Evolutionary conservation across 2,797 vertebrate genomes (phyloP).

Genomic region (Adrianichthys oophorus): DNA sequence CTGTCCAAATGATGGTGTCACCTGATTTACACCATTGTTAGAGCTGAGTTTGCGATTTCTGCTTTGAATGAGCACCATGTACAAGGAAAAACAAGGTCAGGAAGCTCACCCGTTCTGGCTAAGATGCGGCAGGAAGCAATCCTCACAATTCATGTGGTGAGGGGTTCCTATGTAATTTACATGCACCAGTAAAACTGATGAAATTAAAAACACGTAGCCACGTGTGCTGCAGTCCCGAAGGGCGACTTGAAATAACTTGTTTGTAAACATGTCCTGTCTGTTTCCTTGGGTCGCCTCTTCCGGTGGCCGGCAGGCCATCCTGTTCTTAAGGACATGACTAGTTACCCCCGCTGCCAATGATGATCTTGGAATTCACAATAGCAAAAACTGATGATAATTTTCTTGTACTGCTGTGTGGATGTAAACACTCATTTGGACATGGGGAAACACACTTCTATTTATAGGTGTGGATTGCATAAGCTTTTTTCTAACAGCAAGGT

Average conservation of each 20-base stretch:
- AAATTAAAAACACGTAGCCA: conserved; percentile 61
- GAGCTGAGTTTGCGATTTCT: too few species aligned
- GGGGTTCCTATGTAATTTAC: too few species aligned
- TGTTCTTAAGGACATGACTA: conserved; percentile 14
- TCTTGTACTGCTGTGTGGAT: conserved; percentile 37
- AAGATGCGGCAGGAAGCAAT: too few species aligned
- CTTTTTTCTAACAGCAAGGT: conserved; percentile 53
- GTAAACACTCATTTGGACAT: conserved; percentile 51
- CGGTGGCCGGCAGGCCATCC: conserved; percentile 10
- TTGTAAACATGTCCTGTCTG: conserved; percentile 70
- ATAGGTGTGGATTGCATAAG: conserved; percentile 67
- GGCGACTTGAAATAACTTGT: conserved; percentile 68
- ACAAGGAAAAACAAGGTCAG: too few species aligned
- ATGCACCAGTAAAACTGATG: too few species aligned
- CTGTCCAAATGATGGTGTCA: too few species aligned
- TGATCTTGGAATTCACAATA: conserved; percentile 38
- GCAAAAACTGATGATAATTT: conserved; percentile 35
- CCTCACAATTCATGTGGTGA: too few species aligned
- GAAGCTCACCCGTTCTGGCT: too few species aligned
- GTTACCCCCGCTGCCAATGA: conserved; percentile 5
- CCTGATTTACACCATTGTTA: too few species aligned
- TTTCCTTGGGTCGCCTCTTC: conserved; percentile 41
- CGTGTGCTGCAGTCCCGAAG: conserved; percentile 48
- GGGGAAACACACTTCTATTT: conserved; percentile 62
- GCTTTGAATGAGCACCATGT: too few species aligned